These are phyloP conservation scores for Gymnorhina tibicen DNA, from an alignment of 2,113 vertebrate genomes.

Conservation along the genomic window DNA sequence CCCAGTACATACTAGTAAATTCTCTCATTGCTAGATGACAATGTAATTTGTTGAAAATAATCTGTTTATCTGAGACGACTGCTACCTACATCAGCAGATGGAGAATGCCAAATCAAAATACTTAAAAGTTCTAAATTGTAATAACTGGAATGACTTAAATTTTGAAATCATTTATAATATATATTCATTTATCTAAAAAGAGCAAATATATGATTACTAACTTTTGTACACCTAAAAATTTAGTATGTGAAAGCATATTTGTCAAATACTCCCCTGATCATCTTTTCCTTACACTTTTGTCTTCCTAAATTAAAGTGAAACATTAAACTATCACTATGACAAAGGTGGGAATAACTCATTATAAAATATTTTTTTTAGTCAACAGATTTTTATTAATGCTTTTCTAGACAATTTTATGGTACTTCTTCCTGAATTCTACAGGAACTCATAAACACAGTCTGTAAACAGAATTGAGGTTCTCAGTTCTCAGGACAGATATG, in stretches of 20 bases:
- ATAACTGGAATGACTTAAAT: background rate
- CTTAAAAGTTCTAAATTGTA: background rate
- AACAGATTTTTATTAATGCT: background rate
- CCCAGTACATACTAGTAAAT: background rate
- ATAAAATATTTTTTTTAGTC: background rate
- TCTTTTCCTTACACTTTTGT: background rate
- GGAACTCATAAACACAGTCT: background rate
- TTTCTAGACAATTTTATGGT: background rate
- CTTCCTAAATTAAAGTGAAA: background rate
- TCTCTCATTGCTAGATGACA: background rate
- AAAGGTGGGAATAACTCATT: background rate
- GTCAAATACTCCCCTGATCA: background rate
- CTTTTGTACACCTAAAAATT: background rate
- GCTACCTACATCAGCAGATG: background rate
- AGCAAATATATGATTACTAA: background rate
- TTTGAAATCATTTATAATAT: background rate
- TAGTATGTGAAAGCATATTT: background rate
- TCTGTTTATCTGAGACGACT: background rate
- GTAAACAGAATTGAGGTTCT: background rate
- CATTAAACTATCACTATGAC: background rate
- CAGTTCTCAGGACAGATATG: background rate
- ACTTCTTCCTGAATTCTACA: background rate
- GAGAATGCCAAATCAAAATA: background rate
- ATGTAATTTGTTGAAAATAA: background rate
- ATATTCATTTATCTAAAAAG: background rate